Conservation (phyloP, 2,113 vertebrate genomes). For the Crotalus viridis region DNA sequence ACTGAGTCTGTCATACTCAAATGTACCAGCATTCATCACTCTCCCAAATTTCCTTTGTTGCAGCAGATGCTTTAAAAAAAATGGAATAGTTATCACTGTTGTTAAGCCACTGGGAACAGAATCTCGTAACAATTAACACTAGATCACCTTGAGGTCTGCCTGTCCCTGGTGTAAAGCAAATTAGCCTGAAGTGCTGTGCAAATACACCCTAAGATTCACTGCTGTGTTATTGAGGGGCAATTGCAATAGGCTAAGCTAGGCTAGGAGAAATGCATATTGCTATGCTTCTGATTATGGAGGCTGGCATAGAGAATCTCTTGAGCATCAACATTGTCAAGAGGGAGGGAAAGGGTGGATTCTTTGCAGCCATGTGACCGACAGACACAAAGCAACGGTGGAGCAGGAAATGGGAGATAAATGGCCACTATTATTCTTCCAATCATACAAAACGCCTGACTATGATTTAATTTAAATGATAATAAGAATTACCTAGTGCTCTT, state of each 20-base stretch:
- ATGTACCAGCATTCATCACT: not conserved
- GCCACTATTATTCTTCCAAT: slow-evolving; percentile 90
- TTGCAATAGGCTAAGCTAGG: not conserved
- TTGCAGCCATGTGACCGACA: slow-evolving; percentile 57
- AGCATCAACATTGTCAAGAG: not conserved
- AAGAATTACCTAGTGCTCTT: slow-evolving; percentile 60
- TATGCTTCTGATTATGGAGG: not conserved
- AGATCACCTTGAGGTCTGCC: not conserved
- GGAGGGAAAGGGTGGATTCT: not conserved
- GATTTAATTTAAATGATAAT: slow-evolving; percentile 90
- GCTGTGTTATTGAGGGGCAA: not conserved
- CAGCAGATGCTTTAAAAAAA: not conserved
- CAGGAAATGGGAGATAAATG: slow-evolving; percentile 88
- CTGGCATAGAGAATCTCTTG: not conserved
- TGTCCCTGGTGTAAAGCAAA: not conserved
- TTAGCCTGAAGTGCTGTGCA: not conserved
- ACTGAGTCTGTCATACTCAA: not conserved
- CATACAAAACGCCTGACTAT: slow-evolving; percentile 84
- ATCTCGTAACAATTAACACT: not conserved
- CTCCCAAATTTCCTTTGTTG: not conserved
- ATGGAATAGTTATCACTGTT: not conserved
- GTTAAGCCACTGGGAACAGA: not conserved
- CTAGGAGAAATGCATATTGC: not conserved
- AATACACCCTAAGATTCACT: not conserved
- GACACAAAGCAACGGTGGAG: slow-evolving; percentile 81